These are phyloP conservation scores for Psittacula echo DNA, from an alignment of 2,797 vertebrate genomes.

Conservation along the genomic window DNA sequence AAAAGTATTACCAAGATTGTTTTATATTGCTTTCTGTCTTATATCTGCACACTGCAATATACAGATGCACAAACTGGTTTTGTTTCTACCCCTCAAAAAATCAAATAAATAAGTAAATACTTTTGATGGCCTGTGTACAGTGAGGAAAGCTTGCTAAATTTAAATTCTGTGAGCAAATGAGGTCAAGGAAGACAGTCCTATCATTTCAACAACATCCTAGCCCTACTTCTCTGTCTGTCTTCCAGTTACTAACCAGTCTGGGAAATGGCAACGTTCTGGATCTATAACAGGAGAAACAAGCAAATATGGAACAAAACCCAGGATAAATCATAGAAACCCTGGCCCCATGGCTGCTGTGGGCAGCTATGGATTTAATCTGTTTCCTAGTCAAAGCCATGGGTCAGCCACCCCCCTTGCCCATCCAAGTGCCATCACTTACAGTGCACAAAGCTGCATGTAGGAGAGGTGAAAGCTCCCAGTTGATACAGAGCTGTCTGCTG, in stretches of 20 bases:
- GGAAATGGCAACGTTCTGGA: neutral
- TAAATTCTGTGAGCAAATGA: neutral
- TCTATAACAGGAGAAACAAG: neutral
- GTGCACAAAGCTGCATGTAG: rapidly evolving
- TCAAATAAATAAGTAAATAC: neutral
- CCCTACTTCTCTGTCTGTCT: neutral
- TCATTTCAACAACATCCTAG: neutral
- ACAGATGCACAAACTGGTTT: neutral
- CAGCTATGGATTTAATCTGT: neutral
- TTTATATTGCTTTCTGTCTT: conserved; percentile 14
- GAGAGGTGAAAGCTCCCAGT: rapidly evolving
- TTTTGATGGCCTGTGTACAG: neutral
- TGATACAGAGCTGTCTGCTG: rapidly evolving
- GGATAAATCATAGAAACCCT: neutral
- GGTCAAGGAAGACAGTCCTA: neutral
- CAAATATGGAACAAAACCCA: neutral
- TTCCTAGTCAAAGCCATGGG: rapidly evolving
- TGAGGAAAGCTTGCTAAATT: neutral
- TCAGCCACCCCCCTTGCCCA: neutral
- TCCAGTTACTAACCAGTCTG: neutral
- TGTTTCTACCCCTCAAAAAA: neutral
- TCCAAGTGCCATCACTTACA: rapidly evolving
- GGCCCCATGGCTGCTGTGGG: rapidly evolving
- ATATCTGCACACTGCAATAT: neutral
- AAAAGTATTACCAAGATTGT: neutral